Evolutionary conservation across 2,113 vertebrate species (phyloP), one percentile per base, ranked within the genome.

Genomic region (Fregetta grallaria): DNA sequence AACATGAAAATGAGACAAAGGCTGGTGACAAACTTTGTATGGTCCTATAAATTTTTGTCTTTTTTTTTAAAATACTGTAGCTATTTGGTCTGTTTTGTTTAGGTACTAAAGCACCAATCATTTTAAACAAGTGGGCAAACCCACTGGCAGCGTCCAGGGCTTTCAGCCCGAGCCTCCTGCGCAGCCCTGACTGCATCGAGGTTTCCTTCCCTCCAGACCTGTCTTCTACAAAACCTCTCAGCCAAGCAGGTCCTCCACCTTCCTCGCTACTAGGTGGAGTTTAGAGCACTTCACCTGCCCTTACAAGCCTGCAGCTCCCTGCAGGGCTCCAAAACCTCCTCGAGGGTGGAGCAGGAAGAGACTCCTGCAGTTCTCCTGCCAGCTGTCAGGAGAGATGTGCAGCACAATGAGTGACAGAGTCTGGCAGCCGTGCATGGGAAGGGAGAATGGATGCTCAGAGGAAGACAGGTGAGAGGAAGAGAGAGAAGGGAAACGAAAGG

Each of bases 381-480:
- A 75, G 53, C 61, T 71, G 3, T 20, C 58, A 50, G 38, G 44
- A 67, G 59, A 78, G 68, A 58, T 19, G 68, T 18, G 84, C 73
- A 83, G 78, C 40, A 7, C 66, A 15, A 6, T 4, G 52, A 68
- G 20, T 2, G 44, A 44, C 47, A 19, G 44, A 42, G 47, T 1
- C 4, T 0, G 44, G n/a, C 63, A 82, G 77, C 40, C 1, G 0
- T 6, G 34, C 11, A 9, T 1, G 0, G 9, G 32, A 4, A 55
- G 27, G 21, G 56, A 58, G 40, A 36, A 53, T 1, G 38, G 65
- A 34, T 45, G 36, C 30, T 85, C 5, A 1, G 36, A 44, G 52
- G n/a, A 71, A 59, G 30, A 34, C 11, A 14, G 25, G 7, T 32
- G n/a, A 86, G 49, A 75, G 22, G 44, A 45, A 40, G 34, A 29